Conservation (phyloP, 1,140 invertebrate genomes). For the Drosophila insularis region DNA sequence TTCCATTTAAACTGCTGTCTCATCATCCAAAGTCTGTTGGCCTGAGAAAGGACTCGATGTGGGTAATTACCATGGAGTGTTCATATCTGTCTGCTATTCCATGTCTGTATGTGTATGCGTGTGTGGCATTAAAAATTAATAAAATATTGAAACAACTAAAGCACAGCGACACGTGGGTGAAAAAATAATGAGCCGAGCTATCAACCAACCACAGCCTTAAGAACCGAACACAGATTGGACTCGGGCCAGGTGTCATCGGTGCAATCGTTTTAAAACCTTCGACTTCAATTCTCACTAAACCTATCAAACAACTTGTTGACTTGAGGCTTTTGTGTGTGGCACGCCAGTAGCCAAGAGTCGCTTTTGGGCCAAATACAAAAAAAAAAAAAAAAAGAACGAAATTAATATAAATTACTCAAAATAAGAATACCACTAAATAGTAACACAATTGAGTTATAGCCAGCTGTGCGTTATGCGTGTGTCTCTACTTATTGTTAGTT, state of each 20-base stretch:
- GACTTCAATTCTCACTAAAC: background rate
- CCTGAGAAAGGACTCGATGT: constrained; percentile 38
- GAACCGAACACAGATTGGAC: background rate
- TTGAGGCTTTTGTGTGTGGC: background rate
- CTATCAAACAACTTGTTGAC: constrained; percentile 9
- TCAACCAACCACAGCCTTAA: background rate
- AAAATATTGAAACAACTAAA: constrained; percentile 45
- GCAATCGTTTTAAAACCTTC: constrained; percentile 7
- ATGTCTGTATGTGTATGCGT: background rate
- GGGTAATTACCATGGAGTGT: constrained; percentile 50
- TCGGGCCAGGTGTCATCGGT: background rate
- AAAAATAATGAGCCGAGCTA: background rate
- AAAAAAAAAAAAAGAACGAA: background rate
- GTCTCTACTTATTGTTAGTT: constrained; percentile 16
- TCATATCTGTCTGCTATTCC: constrained; percentile 5
- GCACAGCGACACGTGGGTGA: constrained; percentile 33
- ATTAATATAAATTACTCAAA: background rate
- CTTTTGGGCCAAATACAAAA: too few relatives aligned
- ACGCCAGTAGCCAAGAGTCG: background rate
- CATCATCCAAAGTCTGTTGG: background rate
- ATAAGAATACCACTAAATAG: background rate
- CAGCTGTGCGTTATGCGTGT: constrained; percentile 26
- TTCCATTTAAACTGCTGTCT: constrained; percentile 7
- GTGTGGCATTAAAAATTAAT: constrained; percentile 58
- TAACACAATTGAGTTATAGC: background rate